Percentiles rank a stretch among this genome's conserved stretches.
Conservation (phyloP, 2,797 vertebrate genomes). For the Pseudocheirus occidentalis region DNA sequence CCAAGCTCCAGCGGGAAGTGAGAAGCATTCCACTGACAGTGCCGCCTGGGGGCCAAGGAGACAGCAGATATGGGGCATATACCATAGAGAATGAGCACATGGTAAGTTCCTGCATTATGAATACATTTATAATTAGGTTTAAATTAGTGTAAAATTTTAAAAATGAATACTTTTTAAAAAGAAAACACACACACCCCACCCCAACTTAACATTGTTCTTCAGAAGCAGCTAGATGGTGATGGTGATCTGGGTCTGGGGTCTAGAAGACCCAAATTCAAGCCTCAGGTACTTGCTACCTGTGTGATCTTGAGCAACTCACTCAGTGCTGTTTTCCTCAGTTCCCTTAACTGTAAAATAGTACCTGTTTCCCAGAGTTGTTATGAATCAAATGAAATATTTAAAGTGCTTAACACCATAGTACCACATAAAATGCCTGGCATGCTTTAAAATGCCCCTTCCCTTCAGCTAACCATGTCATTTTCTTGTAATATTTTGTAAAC, state of each 20-base stretch:
- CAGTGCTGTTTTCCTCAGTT: not conserved
- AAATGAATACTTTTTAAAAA: too few relatives aligned
- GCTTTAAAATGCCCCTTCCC: not conserved
- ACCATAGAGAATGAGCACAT: conserved; percentile 91
- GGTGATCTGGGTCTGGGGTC: not conserved
- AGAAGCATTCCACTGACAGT: conserved; percentile 85
- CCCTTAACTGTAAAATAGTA: not conserved
- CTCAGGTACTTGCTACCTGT: not conserved
- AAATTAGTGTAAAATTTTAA: too few relatives aligned
- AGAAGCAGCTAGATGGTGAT: too few relatives aligned
- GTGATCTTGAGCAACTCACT: not conserved
- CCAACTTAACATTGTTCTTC: too few relatives aligned
- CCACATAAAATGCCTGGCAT: not conserved
- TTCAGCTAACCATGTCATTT: not conserved
- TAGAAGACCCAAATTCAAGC: not conserved
- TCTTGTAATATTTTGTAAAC: not conserved
- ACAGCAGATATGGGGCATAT: conserved; percentile 87
- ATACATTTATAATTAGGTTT: not conserved
- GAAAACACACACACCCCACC: too few relatives aligned
- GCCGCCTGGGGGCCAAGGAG: conserved; percentile 81
- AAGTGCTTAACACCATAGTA: not conserved
- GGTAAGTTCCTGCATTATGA: conserved; percentile 85
- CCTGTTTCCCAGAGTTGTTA: not conserved
- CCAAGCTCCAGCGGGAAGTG: conserved; percentile 93
- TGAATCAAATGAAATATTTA: not conserved